Evolutionary conservation across 2,113 vertebrate genomes (phyloP).

Genomic region (Hemichromis elongatus): DNA sequence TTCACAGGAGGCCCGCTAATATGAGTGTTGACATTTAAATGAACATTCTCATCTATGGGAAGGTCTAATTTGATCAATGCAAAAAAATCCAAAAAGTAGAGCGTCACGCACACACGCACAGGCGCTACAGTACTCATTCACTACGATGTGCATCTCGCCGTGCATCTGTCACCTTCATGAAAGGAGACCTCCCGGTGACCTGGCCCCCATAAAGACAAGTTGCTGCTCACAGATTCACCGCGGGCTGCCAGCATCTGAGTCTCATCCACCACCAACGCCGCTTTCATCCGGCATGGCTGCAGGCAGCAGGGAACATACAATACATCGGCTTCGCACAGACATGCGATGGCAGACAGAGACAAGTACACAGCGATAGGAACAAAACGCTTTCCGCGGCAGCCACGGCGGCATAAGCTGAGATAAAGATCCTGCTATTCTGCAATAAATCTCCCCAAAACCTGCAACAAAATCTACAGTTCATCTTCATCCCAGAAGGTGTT

Average conservation of each 20-base stretch:
- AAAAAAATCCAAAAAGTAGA: background rate
- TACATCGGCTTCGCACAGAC: constrained; percentile 16
- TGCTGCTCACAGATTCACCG: constrained; percentile 7
- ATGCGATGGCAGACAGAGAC: constrained; percentile 20
- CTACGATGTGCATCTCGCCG: background rate
- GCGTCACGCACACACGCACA: background rate
- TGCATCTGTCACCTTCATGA: constrained; percentile 52
- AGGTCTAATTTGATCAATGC: constrained; percentile 56
- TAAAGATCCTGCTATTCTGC: constrained; percentile 44
- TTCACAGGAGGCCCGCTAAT: constrained; percentile 43
- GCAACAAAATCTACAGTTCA: background rate
- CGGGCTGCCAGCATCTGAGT: constrained; percentile 27
- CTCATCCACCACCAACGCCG: constrained; percentile 14
- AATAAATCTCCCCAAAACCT: constrained; percentile 28
- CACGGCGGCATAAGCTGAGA: constrained; percentile 16
- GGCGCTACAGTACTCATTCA: background rate
- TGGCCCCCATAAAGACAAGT: constrained; percentile 33
- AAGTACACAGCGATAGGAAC: constrained; percentile 20
- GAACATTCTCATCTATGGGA: constrained; percentile 55
- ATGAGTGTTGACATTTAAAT: constrained; percentile 65
- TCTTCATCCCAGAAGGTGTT: background rate
- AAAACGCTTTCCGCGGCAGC: background rate
- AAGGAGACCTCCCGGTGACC: constrained; percentile 57
- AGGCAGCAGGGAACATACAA: constrained; percentile 19
- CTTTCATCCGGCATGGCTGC: constrained; percentile 51